Evolutionary conservation across 2,113 vertebrate genomes (phyloP), one percentile per base, ranked within the genome.

Genomic region (Hemiscyllium ocellatum): DNA sequence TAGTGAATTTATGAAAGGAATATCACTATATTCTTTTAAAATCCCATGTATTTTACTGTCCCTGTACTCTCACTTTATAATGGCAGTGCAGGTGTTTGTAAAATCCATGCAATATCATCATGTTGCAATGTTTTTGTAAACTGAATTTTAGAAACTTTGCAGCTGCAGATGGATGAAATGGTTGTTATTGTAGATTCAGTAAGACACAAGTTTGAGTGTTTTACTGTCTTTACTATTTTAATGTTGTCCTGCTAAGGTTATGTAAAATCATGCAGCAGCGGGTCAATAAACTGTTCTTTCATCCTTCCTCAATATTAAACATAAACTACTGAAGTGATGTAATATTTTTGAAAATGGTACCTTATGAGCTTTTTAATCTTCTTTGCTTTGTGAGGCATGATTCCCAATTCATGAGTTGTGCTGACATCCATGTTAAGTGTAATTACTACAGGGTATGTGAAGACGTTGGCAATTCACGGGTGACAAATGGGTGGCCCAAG

Each of bases 371-470:
- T 76, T 72, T 24, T 95, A 89, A 65, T 24, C 26, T 33, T 52
- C 37, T 29, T 61, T 76, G 26, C 26, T 95, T 76, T 95, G 15
- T 26, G 24, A 26, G 13, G 42, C 50, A 37, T 29, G 20, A 72
- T 52, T 76, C 69, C 94, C 4, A 10, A 95, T 95, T 95, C 24
- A 76, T 70, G 68, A 95, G 69, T 95, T 72, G 68, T 66, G 33
- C 69, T 70, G 29, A 93, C 89, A 93, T 37, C 65, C 61, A 93
- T 93, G 89, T 93, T 93, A 93, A 37, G 89, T 93, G 89, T 93
- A 93, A 93, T 93, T 93, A 93, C 89, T 68, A 93, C 61, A 93
- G 61, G n/a, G 89, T 93, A 93, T 68, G 89, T 66, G 89, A 93
- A 93, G 29, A 66, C 65, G 37, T 93, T 93, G 89, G 61, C 89